A percentile compares a stretch with the other conserved stretches of the same genome.
Evolutionary conservation across 2,888 invertebrate genomes (phyloP).

Genomic region (Timema cristinae): DNA sequence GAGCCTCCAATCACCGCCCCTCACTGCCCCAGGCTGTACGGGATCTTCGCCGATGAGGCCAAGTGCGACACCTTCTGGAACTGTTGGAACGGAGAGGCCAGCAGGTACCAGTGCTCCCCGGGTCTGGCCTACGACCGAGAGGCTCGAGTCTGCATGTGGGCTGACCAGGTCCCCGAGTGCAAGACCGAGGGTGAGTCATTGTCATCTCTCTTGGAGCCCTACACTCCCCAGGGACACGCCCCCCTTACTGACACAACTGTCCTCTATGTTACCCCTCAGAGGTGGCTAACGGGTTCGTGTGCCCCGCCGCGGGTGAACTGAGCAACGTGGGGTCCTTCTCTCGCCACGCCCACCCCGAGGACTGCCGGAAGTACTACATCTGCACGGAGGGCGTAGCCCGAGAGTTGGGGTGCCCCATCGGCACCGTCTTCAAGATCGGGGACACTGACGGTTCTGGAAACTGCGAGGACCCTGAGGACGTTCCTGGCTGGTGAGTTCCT

Average conservation of each 20-base stretch:
- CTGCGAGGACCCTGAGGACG: slow-evolving; percentile 93
- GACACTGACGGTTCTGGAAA: slow-evolving; percentile 85
- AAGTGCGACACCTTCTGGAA: slow-evolving; percentile 96
- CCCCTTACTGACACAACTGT: too few relatives aligned
- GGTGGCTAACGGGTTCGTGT: slow-evolving; percentile 84
- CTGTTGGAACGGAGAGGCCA: slow-evolving; percentile 94
- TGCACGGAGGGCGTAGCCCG: slow-evolving; percentile 86
- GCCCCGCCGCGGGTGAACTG: slow-evolving; percentile 78
- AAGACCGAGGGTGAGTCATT: slow-evolving; percentile 68
- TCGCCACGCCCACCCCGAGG: slow-evolving; percentile 90
- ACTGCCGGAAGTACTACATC: slow-evolving; percentile 93
- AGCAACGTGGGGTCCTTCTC: slow-evolving; percentile 75
- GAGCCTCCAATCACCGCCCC: slow-evolving; percentile 81
- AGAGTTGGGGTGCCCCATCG: slow-evolving; percentile 93
- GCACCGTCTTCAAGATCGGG: slow-evolving; percentile 93
- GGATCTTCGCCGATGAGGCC: slow-evolving; percentile 83
- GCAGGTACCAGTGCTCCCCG: slow-evolving; percentile 91
- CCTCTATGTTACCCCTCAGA: slow-evolving; percentile 54
- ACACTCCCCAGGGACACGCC: too few relatives aligned
- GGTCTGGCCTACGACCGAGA: slow-evolving; percentile 92
- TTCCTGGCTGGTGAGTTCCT: slow-evolving; percentile 85
- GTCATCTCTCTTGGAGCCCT: too few relatives aligned
- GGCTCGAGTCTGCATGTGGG: slow-evolving; percentile 94
- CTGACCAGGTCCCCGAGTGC: slow-evolving; percentile 91
- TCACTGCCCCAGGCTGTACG: slow-evolving; percentile 83